Conservation (phyloP, 2,113 vertebrate species). For the Oryzias celebensis region DNA sequence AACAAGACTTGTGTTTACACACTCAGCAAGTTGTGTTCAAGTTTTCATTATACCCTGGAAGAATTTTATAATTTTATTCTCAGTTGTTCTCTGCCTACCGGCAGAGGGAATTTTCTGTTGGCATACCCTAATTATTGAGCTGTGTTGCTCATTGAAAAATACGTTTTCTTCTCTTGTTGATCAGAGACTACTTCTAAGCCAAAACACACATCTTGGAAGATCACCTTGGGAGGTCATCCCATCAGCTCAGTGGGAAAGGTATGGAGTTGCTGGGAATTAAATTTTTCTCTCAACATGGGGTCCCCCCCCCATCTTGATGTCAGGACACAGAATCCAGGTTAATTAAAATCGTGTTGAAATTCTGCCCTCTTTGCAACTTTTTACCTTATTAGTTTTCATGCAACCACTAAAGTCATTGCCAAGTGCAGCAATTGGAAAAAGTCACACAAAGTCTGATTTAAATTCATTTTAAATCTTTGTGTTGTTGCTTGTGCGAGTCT, state of each 20-base stretch:
- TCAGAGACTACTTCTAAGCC: slow-evolving; percentile 37
- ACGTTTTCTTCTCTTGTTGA: slow-evolving; percentile 18
- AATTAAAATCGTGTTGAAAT: slow-evolving; percentile 76
- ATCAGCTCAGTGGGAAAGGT: slow-evolving; percentile 58
- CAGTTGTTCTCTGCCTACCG: background rate
- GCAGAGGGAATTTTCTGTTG: slow-evolving; percentile 2
- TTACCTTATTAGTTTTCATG: slow-evolving; percentile 64
- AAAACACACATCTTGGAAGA: slow-evolving; percentile 13
- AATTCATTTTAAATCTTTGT: too few relatives aligned
- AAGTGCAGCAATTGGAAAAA: background rate
- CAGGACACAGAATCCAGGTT: slow-evolving; percentile 49
- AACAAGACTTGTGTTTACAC: slow-evolving; percentile 28
- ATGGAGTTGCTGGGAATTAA: slow-evolving; percentile 54
- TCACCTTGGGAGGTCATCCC: slow-evolving; percentile 51
- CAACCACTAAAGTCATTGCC: slow-evolving; percentile 58
- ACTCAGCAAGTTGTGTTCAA: background rate
- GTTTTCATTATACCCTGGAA: background rate
- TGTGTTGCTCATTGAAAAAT: too few relatives aligned
- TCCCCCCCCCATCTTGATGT: slow-evolving; percentile 58
- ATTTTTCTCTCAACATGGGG: slow-evolving; percentile 70
- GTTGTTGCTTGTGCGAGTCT: too few relatives aligned
- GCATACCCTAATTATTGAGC: too few relatives aligned
- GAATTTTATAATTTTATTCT: slow-evolving; percentile 5
- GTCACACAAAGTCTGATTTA: too few relatives aligned
- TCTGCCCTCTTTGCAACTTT: slow-evolving; percentile 61